A percentile compares a stretch with the other conserved stretches of the same genome.
Evolutionary conservation across 2,888 invertebrate species (phyloP).

Genomic region (Graphium colonna): DNA sequence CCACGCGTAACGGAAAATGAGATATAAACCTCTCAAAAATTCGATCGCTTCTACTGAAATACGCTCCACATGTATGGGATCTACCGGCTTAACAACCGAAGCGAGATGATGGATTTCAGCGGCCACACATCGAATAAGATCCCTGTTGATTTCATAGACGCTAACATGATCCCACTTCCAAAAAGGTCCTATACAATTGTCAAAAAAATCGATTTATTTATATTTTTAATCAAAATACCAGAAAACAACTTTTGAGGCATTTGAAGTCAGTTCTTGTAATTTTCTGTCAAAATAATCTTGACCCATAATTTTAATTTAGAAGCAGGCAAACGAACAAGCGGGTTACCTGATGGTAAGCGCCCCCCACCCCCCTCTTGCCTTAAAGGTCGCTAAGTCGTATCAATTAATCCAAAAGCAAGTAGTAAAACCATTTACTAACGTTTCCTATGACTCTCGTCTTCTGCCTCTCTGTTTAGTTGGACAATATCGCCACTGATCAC

Average conservation of each 20-base stretch:
- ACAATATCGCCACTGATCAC: constrained; percentile 49
- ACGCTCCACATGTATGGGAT: constrained; percentile 34
- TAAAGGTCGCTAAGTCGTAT: too few relatives aligned
- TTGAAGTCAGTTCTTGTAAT: too few relatives aligned
- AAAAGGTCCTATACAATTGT: too few relatives aligned
- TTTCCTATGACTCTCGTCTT: constrained; percentile 57
- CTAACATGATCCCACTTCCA: background rate
- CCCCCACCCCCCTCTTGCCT: too few relatives aligned
- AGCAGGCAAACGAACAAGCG: too few relatives aligned
- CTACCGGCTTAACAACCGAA: constrained; percentile 33
- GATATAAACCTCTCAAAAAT: constrained; percentile 69
- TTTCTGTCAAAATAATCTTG: too few relatives aligned
- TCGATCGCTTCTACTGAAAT: constrained; percentile 44
- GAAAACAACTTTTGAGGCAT: too few relatives aligned
- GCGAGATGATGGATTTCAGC: constrained; percentile 34
- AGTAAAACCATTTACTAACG: constrained; percentile 39
- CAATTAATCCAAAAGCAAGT: too few relatives aligned
- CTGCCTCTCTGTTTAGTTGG: constrained; percentile 57
- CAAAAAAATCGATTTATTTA: too few relatives aligned
- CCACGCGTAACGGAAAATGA: constrained; percentile 61
- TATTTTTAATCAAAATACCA: too few relatives aligned
- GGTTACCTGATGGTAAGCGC: too few relatives aligned
- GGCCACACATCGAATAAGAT: constrained; percentile 20
- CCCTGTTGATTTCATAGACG: constrained; percentile 6
- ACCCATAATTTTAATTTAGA: too few relatives aligned